Conservation (phyloP, 1,140 invertebrate species). For the Bombus soroeensis region DNA sequence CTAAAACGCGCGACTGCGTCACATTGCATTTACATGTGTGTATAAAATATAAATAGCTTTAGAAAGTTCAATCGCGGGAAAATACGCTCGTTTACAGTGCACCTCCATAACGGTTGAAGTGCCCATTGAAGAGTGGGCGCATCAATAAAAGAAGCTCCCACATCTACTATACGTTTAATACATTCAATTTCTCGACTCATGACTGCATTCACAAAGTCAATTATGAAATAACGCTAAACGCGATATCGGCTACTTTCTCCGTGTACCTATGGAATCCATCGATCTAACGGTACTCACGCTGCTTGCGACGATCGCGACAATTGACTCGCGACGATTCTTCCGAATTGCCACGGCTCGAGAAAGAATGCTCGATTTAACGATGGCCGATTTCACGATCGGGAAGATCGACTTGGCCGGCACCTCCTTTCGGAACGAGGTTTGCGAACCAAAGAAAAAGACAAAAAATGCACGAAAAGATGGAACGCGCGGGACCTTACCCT, state of each 20-base stretch:
- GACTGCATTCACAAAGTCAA: constrained; percentile 14
- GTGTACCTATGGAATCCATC: not conserved
- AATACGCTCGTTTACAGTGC: not conserved
- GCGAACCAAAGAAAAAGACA: not conserved
- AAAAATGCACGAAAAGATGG: not conserved
- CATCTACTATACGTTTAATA: not conserved
- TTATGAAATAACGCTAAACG: not conserved
- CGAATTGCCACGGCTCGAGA: not conserved
- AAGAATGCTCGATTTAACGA: not conserved
- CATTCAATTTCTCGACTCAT: not conserved
- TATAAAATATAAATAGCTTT: constrained; percentile 2
- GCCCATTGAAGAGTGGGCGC: constrained; percentile 9
- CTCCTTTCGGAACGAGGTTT: not conserved
- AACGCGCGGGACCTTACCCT: not conserved
- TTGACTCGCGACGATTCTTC: not conserved
- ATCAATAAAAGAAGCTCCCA: constrained; percentile 18
- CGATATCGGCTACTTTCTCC: constrained; percentile 2
- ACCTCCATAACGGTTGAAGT: not conserved
- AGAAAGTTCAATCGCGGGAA: not conserved
- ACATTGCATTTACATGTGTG: not conserved
- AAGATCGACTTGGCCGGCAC: not conserved
- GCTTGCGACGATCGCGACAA: not conserved
- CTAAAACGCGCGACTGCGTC: too few species aligned
- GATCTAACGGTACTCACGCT: constrained; percentile 13
- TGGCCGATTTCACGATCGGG: too few species aligned